Evolutionary conservation across 2,888 invertebrate species (phyloP), one percentile per base, ranked within the genome.

Genomic region (Aspidapion aeneum): DNA sequence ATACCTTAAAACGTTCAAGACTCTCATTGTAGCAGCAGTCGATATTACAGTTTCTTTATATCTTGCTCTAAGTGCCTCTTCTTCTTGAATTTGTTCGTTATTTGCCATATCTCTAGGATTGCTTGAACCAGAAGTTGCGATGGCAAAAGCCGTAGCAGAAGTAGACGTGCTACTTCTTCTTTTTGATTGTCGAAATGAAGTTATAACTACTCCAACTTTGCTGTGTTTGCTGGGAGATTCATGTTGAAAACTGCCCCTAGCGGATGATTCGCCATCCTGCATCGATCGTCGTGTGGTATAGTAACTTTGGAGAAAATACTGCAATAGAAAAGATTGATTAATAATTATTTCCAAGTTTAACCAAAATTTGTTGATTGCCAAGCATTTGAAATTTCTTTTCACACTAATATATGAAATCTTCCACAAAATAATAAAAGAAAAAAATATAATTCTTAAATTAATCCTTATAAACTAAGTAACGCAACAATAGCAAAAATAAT

Each of bases 1-100:
- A 65, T 68, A 85, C 86, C 86, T 86, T 56, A 96, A 82, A 1
- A 96, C 94, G 77, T 94, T 94, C 0, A 96, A 83, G 0, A 95
- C 95, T 65, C 96, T 81, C 94, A 95, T 95, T 0, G 94, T 95
- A 61, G 94, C 94, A n/a, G 95, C 95, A 2, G 94, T 94, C 54
- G 93, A 93, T 77, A 94, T 92, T 54, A 93, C 90, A 7, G 89
- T 90, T 73, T 92, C 91, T 67, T 87, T 86, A 59, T 86, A 82
- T 57, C 82, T 77, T 50, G 82, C 82, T 48, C 86, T 84, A 48
- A 88, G 83, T 48, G 77, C 69, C 16, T 74, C 70, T 51, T 76
- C 75, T 63, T 77, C 79, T 75, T 77, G 71, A 65, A 76, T 70
- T 63, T 74, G 72, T 56, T 80, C 75, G 64, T 75, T 74, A 5